A percentile compares a stretch with the other conserved stretches of the same genome.
These are phyloP conservation scores for Dorcus parallelipipedus DNA, from an alignment of 2,888 invertebrate genomes.

Conservation along the genomic window DNA sequence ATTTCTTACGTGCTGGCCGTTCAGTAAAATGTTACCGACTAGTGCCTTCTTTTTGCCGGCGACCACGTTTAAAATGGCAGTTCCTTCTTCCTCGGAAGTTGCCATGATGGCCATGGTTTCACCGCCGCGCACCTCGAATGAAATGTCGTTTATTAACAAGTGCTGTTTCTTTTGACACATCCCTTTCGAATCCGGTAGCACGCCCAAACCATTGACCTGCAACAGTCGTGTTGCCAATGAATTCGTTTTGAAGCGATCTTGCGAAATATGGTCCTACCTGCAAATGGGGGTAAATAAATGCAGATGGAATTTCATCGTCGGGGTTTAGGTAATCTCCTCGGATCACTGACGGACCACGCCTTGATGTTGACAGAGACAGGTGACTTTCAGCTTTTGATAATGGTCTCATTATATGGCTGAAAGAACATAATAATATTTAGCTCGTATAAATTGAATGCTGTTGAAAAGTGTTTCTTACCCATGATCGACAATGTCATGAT, in stretches of 20 bases:
- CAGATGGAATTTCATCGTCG: conserved; percentile 56
- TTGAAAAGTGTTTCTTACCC: conserved; percentile 42
- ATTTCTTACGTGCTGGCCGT: conserved; percentile 78
- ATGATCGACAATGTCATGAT: conserved; percentile 53
- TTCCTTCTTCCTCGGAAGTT: conserved; percentile 83
- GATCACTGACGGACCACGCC: conserved; percentile 53
- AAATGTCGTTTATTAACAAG: conserved; percentile 60
- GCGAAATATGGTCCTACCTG: conserved; percentile 52
- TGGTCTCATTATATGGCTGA: conserved; percentile 50
- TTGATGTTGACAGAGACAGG: conserved; percentile 56
- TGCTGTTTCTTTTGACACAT: conserved; percentile 38
- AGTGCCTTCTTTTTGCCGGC: conserved; percentile 61
- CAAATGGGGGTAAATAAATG: conserved; percentile 59
- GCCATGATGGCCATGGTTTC: conserved; percentile 89
- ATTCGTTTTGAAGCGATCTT: neutral
- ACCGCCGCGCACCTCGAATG: conserved; percentile 86
- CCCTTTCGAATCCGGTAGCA: conserved; percentile 22
- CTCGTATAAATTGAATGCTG: no score
- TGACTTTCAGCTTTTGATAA: conserved; percentile 65
- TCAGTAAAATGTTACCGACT: conserved; percentile 78
- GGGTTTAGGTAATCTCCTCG: conserved; percentile 57
- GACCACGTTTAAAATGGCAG: conserved; percentile 78
- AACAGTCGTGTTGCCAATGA: neutral
- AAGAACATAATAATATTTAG: neutral
- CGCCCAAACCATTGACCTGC: conserved; percentile 29